These are phyloP conservation scores for Lepidotrigona ventralis DNA, from an alignment of 1,140 invertebrate species.

Conservation along the genomic window DNA sequence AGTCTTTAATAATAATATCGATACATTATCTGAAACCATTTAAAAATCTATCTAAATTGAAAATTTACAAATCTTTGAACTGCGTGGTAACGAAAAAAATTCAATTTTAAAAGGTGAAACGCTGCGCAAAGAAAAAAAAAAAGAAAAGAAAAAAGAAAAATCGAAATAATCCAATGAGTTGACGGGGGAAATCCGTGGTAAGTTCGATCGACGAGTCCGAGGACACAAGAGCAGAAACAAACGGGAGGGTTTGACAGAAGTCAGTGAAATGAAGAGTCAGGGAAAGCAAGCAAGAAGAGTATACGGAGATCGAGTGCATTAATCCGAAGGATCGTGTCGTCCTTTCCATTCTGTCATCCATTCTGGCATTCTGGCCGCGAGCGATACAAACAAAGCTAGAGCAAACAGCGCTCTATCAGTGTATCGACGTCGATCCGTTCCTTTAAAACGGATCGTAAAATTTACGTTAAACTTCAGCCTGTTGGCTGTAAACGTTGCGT, in stretches of 20 bases:
- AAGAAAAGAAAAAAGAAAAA: no score
- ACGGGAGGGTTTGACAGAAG: no score
- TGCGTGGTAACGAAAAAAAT: no score
- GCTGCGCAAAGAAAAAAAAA: no score
- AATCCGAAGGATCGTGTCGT: conserved; percentile 2
- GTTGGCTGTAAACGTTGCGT: neutral
- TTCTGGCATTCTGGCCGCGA: neutral
- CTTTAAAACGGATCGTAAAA: conserved; percentile 14
- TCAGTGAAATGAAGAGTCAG: neutral
- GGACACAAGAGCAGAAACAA: neutral
- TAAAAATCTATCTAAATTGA: no score
- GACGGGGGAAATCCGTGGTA: no score
- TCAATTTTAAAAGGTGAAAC: no score
- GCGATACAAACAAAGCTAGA: neutral
- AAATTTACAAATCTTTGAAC: no score
- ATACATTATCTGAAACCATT: no score
- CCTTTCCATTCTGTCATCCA: neutral
- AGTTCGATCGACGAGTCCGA: neutral
- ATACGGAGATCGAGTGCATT: neutral
- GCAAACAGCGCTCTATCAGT: conserved; percentile 29
- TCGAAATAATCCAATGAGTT: neutral
- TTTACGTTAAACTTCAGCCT: conserved; percentile 15
- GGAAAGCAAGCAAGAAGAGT: no score
- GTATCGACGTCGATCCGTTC: conserved; percentile 5
- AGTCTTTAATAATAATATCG: no score